phyloP scores from a whole-genome alignment of 2,797 vertebrate species.

The Cercopithecus mitis region DNA sequence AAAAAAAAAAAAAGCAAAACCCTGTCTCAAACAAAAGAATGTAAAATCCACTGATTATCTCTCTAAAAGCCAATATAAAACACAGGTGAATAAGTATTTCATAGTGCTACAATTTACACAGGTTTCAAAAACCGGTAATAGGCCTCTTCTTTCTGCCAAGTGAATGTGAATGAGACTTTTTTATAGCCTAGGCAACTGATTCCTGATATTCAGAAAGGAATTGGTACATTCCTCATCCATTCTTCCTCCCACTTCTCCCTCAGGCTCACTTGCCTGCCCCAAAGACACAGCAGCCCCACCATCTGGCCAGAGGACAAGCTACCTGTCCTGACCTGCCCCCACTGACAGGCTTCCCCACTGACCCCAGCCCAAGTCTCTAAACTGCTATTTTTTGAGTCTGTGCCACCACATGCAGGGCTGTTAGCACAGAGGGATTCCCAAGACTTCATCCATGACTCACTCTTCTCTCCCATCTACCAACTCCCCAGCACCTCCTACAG shows the following conservation, averaged over 20 bases:
- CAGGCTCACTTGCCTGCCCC: not conserved
- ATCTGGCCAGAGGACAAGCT: not conserved
- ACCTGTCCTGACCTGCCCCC: not conserved
- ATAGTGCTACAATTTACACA: fast-evolving
- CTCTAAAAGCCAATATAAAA: not conserved
- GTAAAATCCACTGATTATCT: fast-evolving
- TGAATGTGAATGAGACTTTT: not conserved
- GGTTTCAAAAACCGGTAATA: not conserved
- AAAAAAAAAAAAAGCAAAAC: not conserved
- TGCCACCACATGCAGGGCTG: fast-evolving
- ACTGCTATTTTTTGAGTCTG: too few relatives aligned
- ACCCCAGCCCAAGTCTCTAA: not conserved
- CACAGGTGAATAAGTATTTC: fast-evolving
- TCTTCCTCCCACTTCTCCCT: not conserved
- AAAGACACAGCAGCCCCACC: not conserved
- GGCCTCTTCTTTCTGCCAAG: not conserved
- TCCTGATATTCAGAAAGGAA: not conserved
- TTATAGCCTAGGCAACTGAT: not conserved
- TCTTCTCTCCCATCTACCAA: not conserved
- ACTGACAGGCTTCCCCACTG: not conserved
- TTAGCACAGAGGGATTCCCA: not conserved
- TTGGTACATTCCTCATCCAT: fast-evolving
- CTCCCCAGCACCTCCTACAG: fast-evolving
- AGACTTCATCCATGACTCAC: not conserved
- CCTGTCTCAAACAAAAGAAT: not conserved